Evolutionary conservation across 2,113 vertebrate species (phyloP).

Genomic region (Calyptommatus sinebrachiatus): DNA sequence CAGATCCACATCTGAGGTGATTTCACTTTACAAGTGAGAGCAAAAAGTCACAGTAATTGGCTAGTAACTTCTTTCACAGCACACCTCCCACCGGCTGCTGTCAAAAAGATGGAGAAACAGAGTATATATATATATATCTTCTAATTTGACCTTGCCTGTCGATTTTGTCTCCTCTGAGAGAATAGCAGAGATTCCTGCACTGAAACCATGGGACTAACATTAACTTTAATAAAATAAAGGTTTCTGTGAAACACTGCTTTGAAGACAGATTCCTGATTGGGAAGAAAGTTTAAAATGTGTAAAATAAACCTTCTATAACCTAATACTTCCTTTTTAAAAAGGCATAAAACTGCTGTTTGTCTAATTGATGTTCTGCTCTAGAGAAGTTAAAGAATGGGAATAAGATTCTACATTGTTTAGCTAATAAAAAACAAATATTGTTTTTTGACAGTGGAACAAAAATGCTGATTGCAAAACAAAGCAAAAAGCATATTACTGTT

Average conservation of each 20-base stretch:
- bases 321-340: neutral
- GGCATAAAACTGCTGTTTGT: neutral
- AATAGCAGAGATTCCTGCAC: neutral
- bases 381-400: slow-evolving; percentile 10
- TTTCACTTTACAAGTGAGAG: neutral
- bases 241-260: neutral
- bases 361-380: neutral
- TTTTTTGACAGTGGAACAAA: slow-evolving; percentile 10
- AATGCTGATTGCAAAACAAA: neutral
- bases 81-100: neutral
- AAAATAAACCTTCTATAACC: neutral
- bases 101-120: neutral
- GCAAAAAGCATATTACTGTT: neutral
- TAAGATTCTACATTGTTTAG: neutral
- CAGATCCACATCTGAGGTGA: neutral
- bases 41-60: slow-evolving; percentile 2
- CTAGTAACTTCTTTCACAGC: neutral
- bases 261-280: neutral
- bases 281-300: neutral
- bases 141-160: neutral
- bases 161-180: neutral
- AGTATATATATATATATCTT: neutral
- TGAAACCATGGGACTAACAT: neutral
- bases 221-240: neutral
- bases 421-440: slow-evolving; percentile 21